Evolutionary conservation across 2,888 invertebrate species (phyloP), one percentile per base, ranked within the genome.

Genomic region (Drosophila imparisetae): DNA sequence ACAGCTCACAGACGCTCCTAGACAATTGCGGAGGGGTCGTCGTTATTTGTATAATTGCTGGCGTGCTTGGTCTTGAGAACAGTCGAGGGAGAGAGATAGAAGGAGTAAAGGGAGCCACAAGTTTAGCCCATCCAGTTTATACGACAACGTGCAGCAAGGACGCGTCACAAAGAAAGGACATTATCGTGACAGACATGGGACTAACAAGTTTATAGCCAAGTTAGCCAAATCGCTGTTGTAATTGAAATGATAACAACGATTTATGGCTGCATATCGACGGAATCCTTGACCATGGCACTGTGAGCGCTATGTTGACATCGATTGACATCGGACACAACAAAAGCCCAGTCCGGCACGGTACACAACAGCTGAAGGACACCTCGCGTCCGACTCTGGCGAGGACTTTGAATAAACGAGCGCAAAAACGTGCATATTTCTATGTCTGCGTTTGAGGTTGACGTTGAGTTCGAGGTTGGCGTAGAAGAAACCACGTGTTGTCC

Each of bases 31-130:
- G 32, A 4, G 61, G 50, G 69, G 73, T 80, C 61, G 72, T 69
- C 72, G 80, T 72, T 69, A 86, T 87, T 86, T 86, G 87, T 86
- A 80, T 87, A 86, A 86, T 83, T 86, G 86, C 73, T 87, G 74
- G 71, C 81, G 80, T 83, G 83, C 68, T 70, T 57, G 64, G 34
- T 29, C 57, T 48, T 55, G 32, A 64, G 52, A 38, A 54, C 38
- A 53, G 53, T 11, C 30, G 36, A 45, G 7, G 45, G 15, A n/a
- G 36, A 52, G 60, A 38, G 30, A 63, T 63, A 32, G 27, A 58
- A 15, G 45, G 15, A 62, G 53, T 48, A 27, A 13, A 49, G 29
- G 59, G 27, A 54, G 50, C 21, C n/a, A 29, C 29, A 30, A 32
- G 36, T 15, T 36, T 27, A 11, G 32, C 54, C 54, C 53, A 42